Evolutionary conservation across 2,113 vertebrate genomes (phyloP).

Genomic region (Hypocryptadius cinnamomeus): DNA sequence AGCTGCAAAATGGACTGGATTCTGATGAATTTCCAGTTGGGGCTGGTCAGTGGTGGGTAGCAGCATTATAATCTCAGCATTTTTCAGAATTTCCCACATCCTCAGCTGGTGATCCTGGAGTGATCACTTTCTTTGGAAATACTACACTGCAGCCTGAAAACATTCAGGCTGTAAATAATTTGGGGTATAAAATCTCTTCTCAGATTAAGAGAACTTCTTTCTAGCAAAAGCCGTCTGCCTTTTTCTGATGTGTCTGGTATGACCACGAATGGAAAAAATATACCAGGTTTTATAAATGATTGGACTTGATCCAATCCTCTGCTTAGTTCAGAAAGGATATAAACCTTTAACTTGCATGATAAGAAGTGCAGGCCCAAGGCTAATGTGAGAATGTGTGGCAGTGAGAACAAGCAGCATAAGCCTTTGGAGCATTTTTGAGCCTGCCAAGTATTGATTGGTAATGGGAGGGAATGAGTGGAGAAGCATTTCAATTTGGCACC

Average conservation of each 20-base stretch:
- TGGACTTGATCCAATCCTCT: background rate
- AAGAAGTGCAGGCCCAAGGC: background rate
- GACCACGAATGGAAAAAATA: background rate
- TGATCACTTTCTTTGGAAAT: background rate
- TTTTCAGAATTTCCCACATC: background rate
- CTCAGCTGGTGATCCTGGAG: background rate
- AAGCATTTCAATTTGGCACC: constrained; percentile 43
- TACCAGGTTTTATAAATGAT: background rate
- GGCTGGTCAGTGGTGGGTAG: background rate
- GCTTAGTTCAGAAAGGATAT: background rate
- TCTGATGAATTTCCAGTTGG: background rate
- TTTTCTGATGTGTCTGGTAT: background rate
- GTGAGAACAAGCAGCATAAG: background rate
- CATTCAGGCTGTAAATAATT: background rate
- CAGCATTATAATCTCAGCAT: background rate
- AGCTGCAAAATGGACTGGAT: background rate
- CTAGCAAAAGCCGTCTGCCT: background rate
- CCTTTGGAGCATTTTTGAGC: background rate
- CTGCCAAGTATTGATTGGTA: constrained; percentile 31
- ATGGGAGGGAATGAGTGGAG: constrained; percentile 19
- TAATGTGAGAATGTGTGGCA: background rate
- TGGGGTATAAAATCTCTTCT: background rate
- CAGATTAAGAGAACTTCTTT: background rate
- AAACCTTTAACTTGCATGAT: background rate
- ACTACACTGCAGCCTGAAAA: background rate